Evolutionary conservation across 2,113 vertebrate genomes (phyloP).

Genomic region (Macaca fascicularis): DNA sequence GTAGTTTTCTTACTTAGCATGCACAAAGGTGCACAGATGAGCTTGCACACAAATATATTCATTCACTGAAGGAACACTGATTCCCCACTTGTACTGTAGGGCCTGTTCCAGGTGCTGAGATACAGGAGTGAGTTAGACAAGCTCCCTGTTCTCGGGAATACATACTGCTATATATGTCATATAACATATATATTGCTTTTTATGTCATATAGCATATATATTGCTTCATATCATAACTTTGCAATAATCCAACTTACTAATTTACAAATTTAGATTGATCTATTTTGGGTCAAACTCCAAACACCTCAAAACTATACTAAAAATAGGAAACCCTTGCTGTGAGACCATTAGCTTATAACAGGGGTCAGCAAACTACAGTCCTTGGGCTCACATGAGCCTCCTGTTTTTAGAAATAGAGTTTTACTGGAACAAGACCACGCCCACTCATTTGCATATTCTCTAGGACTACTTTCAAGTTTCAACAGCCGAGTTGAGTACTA

Average conservation of each 20-base stretch:
- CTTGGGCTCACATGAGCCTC: background rate
- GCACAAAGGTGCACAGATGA: background rate
- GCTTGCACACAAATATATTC: background rate
- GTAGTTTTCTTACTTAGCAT: background rate
- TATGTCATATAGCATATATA: background rate
- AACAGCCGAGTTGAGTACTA: background rate
- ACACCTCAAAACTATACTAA: background rate
- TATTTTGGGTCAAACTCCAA: background rate
- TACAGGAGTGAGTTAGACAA: background rate
- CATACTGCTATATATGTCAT: background rate
- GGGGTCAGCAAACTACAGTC: background rate
- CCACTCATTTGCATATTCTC: background rate
- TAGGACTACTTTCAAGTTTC: background rate
- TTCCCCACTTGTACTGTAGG: background rate
- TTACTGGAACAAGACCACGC: background rate
- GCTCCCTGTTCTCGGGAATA: background rate
- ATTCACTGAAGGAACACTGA: background rate
- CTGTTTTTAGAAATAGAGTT: background rate
- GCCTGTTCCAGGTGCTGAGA: background rate
- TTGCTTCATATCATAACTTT: background rate
- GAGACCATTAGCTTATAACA: background rate
- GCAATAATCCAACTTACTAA: background rate
- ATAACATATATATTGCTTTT: background rate
- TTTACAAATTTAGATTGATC: background rate
- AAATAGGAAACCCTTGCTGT: background rate